Percentiles rank a stretch among this genome's conserved stretches.
Conservation (phyloP, 2,888 invertebrate species). For the Myopa tessellatipennis region DNA sequence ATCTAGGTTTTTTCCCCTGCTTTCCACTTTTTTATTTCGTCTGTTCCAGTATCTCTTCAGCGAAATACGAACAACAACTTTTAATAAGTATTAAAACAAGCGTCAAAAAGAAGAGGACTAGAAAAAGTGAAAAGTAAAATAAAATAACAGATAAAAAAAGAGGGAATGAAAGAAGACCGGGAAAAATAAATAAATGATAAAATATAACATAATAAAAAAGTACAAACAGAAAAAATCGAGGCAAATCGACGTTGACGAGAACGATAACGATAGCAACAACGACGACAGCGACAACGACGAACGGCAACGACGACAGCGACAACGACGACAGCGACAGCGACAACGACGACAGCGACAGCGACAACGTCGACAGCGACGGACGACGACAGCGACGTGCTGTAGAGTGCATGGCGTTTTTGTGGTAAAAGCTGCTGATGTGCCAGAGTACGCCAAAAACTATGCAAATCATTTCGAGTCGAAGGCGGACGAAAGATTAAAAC, state of each 20-base stretch:
- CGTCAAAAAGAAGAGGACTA: no score
- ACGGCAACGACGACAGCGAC: background rate
- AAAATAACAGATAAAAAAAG: no score
- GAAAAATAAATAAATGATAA: background rate
- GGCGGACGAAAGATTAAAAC: background rate
- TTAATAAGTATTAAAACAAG: no score
- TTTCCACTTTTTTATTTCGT: no score
- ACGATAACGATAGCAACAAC: background rate
- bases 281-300: background rate
- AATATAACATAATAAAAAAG: no score
- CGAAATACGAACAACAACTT: no score
- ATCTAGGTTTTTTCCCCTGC: no score
- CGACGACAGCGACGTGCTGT: no score
- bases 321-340: no score
- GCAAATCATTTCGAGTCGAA: background rate
- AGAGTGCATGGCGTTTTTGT: background rate
- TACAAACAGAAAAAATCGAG: background rate
- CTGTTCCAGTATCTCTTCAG: no score
- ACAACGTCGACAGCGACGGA: background rate
- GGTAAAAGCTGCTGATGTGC: slow-evolving; percentile 9
- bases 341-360: background rate
- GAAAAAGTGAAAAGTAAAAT: no score
- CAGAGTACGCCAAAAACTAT: background rate
- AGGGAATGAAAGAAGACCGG: background rate
- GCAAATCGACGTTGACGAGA: background rate